These are phyloP conservation scores for Teleogryllus occipitalis DNA, from an alignment of 1,140 invertebrate genomes.

Conservation along the genomic window DNA sequence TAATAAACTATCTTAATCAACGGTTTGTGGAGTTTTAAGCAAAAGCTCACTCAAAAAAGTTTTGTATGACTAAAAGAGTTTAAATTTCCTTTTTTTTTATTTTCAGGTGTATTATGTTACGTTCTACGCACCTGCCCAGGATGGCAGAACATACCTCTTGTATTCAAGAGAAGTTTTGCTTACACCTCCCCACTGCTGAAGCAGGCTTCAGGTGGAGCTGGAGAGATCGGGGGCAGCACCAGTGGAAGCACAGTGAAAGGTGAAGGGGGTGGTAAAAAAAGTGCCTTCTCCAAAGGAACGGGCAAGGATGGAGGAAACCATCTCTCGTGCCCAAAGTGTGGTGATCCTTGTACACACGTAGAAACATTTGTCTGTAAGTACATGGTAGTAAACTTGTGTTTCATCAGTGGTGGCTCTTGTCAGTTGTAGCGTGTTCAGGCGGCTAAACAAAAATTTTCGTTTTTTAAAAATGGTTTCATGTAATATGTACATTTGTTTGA, in stretches of 20 bases:
- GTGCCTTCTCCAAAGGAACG: slow-evolving; percentile 26
- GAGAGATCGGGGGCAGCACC: background rate
- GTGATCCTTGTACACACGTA: slow-evolving; percentile 90
- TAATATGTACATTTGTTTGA: background rate
- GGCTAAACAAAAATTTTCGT: background rate
- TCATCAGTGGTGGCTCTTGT: background rate
- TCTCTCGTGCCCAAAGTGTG: slow-evolving; percentile 86
- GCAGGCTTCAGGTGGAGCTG: background rate
- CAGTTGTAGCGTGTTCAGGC: background rate
- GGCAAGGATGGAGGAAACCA: slow-evolving; percentile 47
- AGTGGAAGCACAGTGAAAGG: slow-evolving; percentile 10
- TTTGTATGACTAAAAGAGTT: background rate
- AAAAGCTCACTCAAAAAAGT: no score
- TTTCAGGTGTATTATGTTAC: background rate
- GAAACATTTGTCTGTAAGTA: slow-evolving; percentile 90
- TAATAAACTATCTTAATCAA: no score
- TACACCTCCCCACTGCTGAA: background rate
- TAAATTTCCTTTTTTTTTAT: background rate
- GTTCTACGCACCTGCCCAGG: background rate
- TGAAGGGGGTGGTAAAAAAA: slow-evolving; percentile 25
- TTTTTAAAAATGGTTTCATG: slow-evolving; percentile 8
- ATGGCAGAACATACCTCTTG: background rate
- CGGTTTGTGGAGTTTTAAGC: no score
- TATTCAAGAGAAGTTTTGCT: background rate
- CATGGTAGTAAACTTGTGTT: background rate